Percentiles rank a stretch among this genome's conserved stretches.
Evolutionary conservation across 2,888 invertebrate species (phyloP).

Genomic region (Spodoptera littoralis): DNA sequence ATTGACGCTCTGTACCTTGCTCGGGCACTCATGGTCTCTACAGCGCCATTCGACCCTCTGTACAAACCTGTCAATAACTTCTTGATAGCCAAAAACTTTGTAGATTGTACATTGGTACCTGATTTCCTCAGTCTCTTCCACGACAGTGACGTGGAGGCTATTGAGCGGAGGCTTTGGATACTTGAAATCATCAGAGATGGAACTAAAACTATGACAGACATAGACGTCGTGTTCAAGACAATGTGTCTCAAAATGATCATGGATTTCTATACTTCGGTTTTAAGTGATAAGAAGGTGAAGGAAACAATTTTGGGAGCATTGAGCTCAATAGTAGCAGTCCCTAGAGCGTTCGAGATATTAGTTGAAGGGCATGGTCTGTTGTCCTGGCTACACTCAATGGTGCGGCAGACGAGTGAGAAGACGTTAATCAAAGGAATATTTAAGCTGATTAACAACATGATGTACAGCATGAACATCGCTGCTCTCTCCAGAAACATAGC

Average conservation of each 20-base stretch:
- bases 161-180: constrained; percentile 93
- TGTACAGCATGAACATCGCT: constrained; percentile 72
- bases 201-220: constrained; percentile 92
- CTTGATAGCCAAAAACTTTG: constrained; percentile 92
- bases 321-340: constrained; percentile 89
- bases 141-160: constrained; percentile 92
- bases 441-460: constrained; percentile 68
- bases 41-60: constrained; percentile 92
- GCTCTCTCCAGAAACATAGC: constrained; percentile 68
- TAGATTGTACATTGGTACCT: constrained; percentile 94
- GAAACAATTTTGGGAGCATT: constrained; percentile 91
- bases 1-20: constrained; percentile 92
- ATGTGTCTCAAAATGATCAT: constrained; percentile 94
- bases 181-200: constrained; percentile 93
- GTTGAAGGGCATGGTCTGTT: constrained; percentile 91
- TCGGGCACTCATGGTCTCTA: constrained; percentile 91
- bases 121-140: constrained; percentile 96
- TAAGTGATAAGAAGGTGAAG: constrained; percentile 90
- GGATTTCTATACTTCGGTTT: constrained; percentile 90
- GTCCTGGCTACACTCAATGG: constrained; percentile 90
- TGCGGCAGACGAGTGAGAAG: constrained; percentile 71
- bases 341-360: constrained; percentile 90
- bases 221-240: constrained; percentile 92
- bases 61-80: constrained; percentile 94
- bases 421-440: constrained; percentile 66